Evolutionary conservation across 2,113 vertebrate species (phyloP).

Genomic region (Piprites chloris): DNA sequence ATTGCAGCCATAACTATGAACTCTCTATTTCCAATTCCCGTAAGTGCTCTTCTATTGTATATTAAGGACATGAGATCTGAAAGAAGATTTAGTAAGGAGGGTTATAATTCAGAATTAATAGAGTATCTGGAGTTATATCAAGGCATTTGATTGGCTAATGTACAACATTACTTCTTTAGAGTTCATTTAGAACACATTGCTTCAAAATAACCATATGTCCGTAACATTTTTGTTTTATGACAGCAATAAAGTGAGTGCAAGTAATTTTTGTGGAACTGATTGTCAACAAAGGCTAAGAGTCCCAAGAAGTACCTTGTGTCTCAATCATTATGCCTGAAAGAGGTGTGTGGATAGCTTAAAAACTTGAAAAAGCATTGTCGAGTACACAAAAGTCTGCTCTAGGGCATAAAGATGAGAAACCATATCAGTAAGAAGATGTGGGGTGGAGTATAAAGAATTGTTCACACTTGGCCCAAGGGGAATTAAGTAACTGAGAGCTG

Average conservation of each 20-base stretch:
- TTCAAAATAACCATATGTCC: neutral
- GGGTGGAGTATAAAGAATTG: neutral
- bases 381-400: neutral
- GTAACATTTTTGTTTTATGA: neutral
- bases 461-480: neutral
- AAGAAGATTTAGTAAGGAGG: neutral
- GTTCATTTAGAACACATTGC: slow-evolving; percentile 10
- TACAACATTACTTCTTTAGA: neutral
- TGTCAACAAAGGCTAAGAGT: slow-evolving; percentile 2
- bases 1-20: slow-evolving; percentile 4
- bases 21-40: neutral
- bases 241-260: neutral
- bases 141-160: neutral
- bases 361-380: neutral
- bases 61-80: neutral
- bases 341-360: neutral
- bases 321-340: neutral
- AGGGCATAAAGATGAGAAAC: neutral
- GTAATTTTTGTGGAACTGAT: neutral
- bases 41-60: slow-evolving; percentile 13
- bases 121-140: neutral
- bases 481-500: neutral
- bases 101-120: slow-evolving; percentile 39
- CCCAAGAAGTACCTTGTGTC: neutral
- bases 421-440: neutral